Percentiles rank a stretch among this genome's conserved stretches.
phyloP scores from a whole-genome alignment of 2,797 vertebrate genomes.

The Telmatherina bonti region DNA sequence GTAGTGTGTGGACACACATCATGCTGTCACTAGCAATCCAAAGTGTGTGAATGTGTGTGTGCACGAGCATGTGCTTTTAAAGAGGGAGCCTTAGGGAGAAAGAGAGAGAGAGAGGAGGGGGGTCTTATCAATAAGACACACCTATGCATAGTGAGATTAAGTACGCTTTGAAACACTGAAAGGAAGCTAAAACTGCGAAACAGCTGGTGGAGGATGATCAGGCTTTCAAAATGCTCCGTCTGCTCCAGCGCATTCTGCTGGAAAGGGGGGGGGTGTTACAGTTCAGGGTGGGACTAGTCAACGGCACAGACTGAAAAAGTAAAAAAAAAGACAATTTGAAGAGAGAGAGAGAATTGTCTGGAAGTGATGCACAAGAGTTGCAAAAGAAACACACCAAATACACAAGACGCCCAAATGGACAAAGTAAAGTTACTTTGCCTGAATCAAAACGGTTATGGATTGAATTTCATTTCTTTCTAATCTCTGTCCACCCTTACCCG shows the following conservation, averaged over 20 bases:
- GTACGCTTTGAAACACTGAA: conserved; percentile 25
- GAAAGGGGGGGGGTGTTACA: conserved; percentile 9
- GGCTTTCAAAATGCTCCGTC: conserved; percentile 15
- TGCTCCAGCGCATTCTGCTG: conserved; percentile 22
- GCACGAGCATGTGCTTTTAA: conserved; percentile 20
- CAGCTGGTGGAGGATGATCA: conserved; percentile 28
- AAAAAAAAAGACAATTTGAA: conserved; percentile 19
- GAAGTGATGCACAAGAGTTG: neutral
- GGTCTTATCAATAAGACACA: conserved; percentile 54
- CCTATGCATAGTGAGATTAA: conserved; percentile 37
- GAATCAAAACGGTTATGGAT: conserved; percentile 10
- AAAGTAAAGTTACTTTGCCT: conserved; percentile 17
- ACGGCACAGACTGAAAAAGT: conserved; percentile 7
- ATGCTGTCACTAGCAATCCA: conserved; percentile 50
- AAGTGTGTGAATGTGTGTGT: conserved; percentile 31
- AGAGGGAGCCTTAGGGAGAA: neutral
- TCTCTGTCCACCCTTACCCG: conserved; percentile 81
- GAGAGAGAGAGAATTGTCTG: neutral
- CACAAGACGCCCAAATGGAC: neutral
- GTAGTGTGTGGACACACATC: conserved; percentile 69
- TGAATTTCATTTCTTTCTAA: conserved; percentile 1
- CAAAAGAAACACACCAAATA: conserved; percentile 12
- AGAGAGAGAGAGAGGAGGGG: neutral
- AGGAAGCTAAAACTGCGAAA: conserved; percentile 18
- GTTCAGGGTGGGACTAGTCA: conserved; percentile 15